phyloP scores from a whole-genome alignment of 2,113 vertebrate species.

The Poeciliopsis occidentalis region DNA sequence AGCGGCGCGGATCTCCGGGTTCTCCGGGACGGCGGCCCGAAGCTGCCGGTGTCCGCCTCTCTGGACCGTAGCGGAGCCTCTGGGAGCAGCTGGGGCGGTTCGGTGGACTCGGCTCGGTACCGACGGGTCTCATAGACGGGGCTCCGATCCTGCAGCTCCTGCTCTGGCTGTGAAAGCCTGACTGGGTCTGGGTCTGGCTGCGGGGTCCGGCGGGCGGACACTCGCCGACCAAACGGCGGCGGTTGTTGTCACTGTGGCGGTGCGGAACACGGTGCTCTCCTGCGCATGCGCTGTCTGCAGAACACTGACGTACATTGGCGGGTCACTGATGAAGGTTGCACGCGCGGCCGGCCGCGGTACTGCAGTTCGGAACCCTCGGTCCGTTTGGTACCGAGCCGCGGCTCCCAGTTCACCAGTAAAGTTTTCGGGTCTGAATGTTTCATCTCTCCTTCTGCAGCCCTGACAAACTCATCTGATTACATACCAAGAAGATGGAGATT shows the following conservation, averaged over 20 bases:
- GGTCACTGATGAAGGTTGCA: not conserved
- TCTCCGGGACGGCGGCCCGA: not conserved
- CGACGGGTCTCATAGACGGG: not conserved
- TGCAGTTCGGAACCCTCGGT: not conserved
- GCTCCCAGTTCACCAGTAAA: too few species aligned
- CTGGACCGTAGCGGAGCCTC: not conserved
- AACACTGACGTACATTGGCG: conserved; percentile 35
- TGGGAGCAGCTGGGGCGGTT: not conserved
- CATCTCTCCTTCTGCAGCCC: not conserved
- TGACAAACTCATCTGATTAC: too few species aligned
- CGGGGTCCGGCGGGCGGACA: conserved; percentile 8
- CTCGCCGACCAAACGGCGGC: conserved; percentile 5
- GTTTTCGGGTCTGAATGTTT: too few species aligned
- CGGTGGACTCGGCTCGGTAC: conserved; percentile 4
- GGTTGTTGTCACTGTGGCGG: conserved; percentile 52
- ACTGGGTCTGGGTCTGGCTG: not conserved
- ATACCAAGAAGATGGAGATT: too few species aligned
- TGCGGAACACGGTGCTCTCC: conserved; percentile 1
- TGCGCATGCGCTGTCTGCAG: conserved; percentile 38
- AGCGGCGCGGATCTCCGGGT: not conserved
- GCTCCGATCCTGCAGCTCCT: not conserved
- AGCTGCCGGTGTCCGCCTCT: not conserved
- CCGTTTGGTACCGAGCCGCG: too few species aligned
- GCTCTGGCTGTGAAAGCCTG: not conserved
- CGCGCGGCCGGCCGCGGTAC: conserved; percentile 4